Evolutionary conservation across 2,113 vertebrate species (phyloP), one percentile per base, ranked within the genome.

Genomic region (Gobius niger): DNA sequence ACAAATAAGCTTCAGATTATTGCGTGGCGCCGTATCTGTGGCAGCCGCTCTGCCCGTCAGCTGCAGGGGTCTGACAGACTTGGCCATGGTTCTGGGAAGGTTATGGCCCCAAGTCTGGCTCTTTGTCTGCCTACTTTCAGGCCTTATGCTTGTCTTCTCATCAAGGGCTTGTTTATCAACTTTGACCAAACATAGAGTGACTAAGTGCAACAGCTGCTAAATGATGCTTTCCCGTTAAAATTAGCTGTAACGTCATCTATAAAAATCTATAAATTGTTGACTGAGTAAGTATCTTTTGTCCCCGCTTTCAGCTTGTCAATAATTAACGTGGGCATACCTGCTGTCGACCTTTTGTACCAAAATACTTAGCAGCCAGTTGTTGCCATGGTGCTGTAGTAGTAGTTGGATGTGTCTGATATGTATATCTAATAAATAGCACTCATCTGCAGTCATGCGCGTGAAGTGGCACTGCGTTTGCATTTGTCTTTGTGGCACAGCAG

Each of bases 331-430:
- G 56, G 82, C 87, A 91, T 92, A 90, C 86, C 89, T 91, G 87
- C 65, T 67, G 87, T 82, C 77, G 83, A 92, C 91, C 91, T 92
- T 93, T 90, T 78, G 83, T 82, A 85, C 88, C 73, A 88, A 87
- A 87, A 92, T 90, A 88, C 88, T 93, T 78, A 92, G 89, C 91
- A 90, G 92, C 92, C 92, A 90, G 78, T 75, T 68, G 91, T 93
- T 92, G 85, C 91, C 80, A 92, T 92, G 89, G 87, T 54, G 54
- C 63, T 82, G 15, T 18, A 40, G 54, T 57, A 40, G 61, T 68
- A 50, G 42, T 47, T 76, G 70, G 81, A 85, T 84, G 82, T 73
- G 65, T 82, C 79, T 73, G 46, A 65, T 71, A 70, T 82, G 67
- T 67, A 65, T 72, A 65, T 80, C 78, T 42, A 83, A 34, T 72